Evolutionary conservation across 2,888 invertebrate genomes (phyloP), one percentile per base, ranked within the genome.

Genomic region (Dorcus parallelipipedus): DNA sequence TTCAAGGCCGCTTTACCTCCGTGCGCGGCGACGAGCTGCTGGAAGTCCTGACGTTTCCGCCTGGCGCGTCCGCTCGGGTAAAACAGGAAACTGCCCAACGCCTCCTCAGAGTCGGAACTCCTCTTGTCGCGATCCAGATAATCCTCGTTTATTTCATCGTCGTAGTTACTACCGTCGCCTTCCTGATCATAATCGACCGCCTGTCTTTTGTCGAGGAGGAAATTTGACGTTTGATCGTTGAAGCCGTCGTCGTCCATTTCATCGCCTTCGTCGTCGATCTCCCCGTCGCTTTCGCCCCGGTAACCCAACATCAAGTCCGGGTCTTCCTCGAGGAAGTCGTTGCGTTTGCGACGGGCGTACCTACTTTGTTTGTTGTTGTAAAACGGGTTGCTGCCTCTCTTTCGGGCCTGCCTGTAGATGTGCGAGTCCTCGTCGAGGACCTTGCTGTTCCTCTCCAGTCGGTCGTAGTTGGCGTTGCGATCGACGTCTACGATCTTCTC

Each of bases 191-290:
- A 60, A 43, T 61, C 69, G 66, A 9, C 74, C 69, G 59, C 74
- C 72, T 58, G 67, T 64, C 59, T 61, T 41, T 67, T 73, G 56
- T 52, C 65, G 52, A 75, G 73, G 52, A 75, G 73, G 48, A 76
- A 73, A 64, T 76, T 77, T 6, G 78, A 75, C 45, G 76, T 73
- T 5, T 78, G 74, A 61, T 81, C 81, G 63, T 80, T 81, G 67
- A 81, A 80, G 8, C 79, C 79, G 62, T 81, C 79, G 60, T 82
- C 79, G 49, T 81, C 79, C 65, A 81, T 81, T 69, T 82, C 82
- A 65, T 77, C 80, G 6, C 79, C 79, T 72, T 82, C 82, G 38
- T 81, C 79, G 57, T 77, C 80, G 50, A 80, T 80, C 61, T 79
- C 80, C 40, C 81, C 80, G 47, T 79, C 79, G 9, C 40, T 17